Base-by-base conservation (phyloP, 2,113 vertebrate species). In the Chaetops frenatus region DNA sequence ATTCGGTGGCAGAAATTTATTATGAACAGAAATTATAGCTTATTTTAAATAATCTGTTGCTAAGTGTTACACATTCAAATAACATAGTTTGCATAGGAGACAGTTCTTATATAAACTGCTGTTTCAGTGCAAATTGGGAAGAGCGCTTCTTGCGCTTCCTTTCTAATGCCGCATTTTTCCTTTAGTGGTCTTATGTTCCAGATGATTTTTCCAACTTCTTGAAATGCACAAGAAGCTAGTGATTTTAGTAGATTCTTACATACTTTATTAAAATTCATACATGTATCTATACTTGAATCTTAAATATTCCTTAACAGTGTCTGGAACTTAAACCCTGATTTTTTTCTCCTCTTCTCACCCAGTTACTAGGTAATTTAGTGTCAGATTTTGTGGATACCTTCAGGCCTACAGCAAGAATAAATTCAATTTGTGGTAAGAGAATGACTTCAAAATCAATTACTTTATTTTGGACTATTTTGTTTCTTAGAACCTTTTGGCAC, bases 371-470 rank as follows among this genome's bases (percentile, higher is more conserved):
- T 85, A 99, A 99, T 97, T 98, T 99, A 78, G 98, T 99, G 35
- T 99, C 99, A 21, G 99, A 99, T 96, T 99, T 99, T 98, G 99
- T 99, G 95, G 99, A 99, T 94, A 99, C 99, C 90, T 99, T 99
- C 97, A 98, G 99, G 97, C 99, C 99, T 61, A 99, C 99, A 42
- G 99, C 99, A 90, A 99, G 99, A 97, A 99, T 99, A 96, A 99
- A 99, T 98, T 99, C 99, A 15, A 99, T 99, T 61, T 99, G 99
- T 96, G 99, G 99, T 99, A 98, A 98, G 98, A 94, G 51, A 91
- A 89, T 38, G 17, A 48, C 36, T 81, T 92, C 1, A 72, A 81
- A 89, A 71, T 74, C 23, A 67, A 71, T 47, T 5, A 4, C 25
- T 56, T 80, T 35, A 20, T 73, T 90, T 73, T 79, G 6, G 51